phyloP scores from a whole-genome alignment of 2,797 vertebrate species.

The Gadopsis marmoratus region DNA sequence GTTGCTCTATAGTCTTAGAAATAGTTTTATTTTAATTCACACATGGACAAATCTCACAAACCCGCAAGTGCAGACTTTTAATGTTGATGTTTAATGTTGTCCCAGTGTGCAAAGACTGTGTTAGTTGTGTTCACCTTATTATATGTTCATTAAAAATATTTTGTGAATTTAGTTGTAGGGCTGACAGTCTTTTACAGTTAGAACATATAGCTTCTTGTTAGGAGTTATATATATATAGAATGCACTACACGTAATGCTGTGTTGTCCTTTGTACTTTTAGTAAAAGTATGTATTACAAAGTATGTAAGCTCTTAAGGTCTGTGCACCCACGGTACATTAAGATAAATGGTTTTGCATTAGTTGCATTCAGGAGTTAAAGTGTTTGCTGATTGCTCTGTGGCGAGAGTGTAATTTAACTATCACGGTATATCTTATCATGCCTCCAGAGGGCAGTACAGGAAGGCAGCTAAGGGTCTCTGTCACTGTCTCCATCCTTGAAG shows the following conservation, averaged over 20 bases:
- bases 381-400: constrained; percentile 18
- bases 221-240: too few species aligned
- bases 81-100: too few species aligned
- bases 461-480: constrained; percentile 28
- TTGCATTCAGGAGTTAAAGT: background rate
- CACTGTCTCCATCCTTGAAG: background rate
- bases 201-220: background rate
- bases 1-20: background rate
- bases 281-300: background rate
- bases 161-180: background rate
- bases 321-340: background rate
- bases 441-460: constrained; percentile 72
- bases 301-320: background rate
- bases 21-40: background rate
- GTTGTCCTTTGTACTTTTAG: background rate
- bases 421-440: background rate
- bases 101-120: background rate
- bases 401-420: background rate
- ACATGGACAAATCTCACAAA: background rate
- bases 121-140: background rate
- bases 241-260: background rate
- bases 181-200: background rate
- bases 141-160: background rate
- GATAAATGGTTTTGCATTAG: background rate
- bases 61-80: background rate